A percentile compares a stretch with the other conserved stretches of the same genome.
Evolutionary conservation across 2,888 invertebrate genomes (phyloP).

Genomic region (Cheilosia grossa): DNA sequence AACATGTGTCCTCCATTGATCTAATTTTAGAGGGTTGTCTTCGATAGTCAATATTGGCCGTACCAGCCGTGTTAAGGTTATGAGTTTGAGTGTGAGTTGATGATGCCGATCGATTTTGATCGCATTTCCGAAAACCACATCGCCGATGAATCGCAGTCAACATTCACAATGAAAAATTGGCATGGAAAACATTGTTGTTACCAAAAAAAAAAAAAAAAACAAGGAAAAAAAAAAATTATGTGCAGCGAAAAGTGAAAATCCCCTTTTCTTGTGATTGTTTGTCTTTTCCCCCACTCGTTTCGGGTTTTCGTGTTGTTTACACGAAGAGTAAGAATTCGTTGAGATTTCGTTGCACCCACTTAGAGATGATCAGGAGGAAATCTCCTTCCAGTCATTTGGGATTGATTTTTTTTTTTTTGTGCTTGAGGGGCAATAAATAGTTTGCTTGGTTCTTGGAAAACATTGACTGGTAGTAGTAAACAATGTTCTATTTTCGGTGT

Average conservation of each 20-base stretch:
- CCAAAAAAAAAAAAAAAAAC: too few relatives aligned
- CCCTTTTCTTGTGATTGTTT: constrained; percentile 52
- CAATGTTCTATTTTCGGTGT: constrained; percentile 67
- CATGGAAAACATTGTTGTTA: constrained; percentile 26
- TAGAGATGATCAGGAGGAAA: constrained; percentile 53
- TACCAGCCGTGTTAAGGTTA: not conserved
- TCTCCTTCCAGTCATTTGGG: constrained; percentile 44
- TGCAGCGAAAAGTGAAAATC: constrained; percentile 58
- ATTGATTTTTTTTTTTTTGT: constrained; percentile 53
- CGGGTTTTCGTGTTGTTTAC: constrained; percentile 57
- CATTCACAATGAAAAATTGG: constrained; percentile 21
- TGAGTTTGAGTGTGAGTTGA: constrained; percentile 46
- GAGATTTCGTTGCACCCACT: constrained; percentile 65
- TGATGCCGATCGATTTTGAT: constrained; percentile 37
- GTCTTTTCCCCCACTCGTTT: constrained; percentile 27
- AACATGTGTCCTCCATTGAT: constrained; percentile 60
- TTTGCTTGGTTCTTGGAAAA: constrained; percentile 70
- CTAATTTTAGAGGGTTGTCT: constrained; percentile 44
- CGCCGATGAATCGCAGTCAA: too few relatives aligned
- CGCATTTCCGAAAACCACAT: not conserved
- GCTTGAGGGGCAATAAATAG: constrained; percentile 65
- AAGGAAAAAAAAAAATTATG: constrained; percentile 11
- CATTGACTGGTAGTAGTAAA: constrained; percentile 68
- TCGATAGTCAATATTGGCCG: not conserved
- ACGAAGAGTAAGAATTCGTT: constrained; percentile 43